phyloP scores from a whole-genome alignment of 2,888 invertebrate species.

The Charanyca ferruginea region DNA sequence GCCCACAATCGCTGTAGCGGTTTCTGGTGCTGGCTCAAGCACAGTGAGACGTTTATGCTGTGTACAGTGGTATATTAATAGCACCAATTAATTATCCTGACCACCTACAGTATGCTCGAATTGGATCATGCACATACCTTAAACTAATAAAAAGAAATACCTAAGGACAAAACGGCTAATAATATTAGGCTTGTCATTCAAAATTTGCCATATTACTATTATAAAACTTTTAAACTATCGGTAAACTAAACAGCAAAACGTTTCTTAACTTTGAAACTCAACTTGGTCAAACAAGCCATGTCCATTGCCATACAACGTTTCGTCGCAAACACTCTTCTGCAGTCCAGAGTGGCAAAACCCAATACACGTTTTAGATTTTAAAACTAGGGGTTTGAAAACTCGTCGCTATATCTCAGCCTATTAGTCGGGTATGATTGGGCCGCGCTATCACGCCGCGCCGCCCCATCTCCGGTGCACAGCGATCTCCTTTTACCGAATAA shows the following conservation, averaged over 20 bases:
- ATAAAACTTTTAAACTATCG: constrained; percentile 32
- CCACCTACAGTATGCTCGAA: constrained; percentile 1
- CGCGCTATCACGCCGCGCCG: constrained; percentile 66
- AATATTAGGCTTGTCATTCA: neutral
- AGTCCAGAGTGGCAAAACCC: constrained; percentile 11
- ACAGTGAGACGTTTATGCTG: constrained; percentile 38
- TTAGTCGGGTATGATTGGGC: constrained; percentile 66
- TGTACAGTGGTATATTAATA: constrained; percentile 37
- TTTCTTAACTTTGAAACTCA: constrained; percentile 24
- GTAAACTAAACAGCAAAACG: constrained; percentile 31
- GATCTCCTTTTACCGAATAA: constrained; percentile 65
- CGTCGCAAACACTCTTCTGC: constrained; percentile 17
- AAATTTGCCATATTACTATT: neutral
- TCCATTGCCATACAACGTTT: constrained; percentile 10
- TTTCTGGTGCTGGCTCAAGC: constrained; percentile 46
- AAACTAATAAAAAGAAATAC: neutral
- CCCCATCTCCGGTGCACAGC: constrained; percentile 71
- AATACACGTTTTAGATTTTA: constrained; percentile 43
- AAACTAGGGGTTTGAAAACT: constrained; percentile 31
- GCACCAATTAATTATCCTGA: constrained; percentile 25
- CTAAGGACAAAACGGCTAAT: neutral
- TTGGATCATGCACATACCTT: neutral
- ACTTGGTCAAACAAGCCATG: constrained; percentile 31
- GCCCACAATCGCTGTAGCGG: constrained; percentile 45
- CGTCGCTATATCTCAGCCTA: constrained; percentile 41